Conservation (phyloP, 2,797 vertebrate genomes). For the Anguilla anguilla region DNA sequence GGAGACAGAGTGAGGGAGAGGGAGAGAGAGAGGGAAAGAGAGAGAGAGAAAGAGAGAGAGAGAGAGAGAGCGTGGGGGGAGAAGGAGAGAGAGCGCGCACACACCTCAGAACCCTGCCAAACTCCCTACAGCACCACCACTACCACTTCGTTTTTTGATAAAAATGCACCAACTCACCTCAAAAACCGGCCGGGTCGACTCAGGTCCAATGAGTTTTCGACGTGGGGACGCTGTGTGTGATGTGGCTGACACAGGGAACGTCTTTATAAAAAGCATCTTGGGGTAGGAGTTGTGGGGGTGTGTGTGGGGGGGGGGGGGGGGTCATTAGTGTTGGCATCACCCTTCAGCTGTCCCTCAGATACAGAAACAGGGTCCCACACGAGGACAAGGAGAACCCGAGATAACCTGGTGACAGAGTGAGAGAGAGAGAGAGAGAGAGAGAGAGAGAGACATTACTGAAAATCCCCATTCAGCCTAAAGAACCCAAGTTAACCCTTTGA, state of each 20-base stretch:
- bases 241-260: not conserved
- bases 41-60: too few species aligned
- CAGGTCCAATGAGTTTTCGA: not conserved
- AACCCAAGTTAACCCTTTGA: not conserved
- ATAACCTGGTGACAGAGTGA: slow-evolving; percentile 53
- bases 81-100: too few species aligned
- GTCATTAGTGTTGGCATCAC: slow-evolving; percentile 30
- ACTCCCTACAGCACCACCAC: too few species aligned
- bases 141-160: too few species aligned
- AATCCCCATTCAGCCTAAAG: not conserved
- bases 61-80: too few species aligned
- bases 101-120: too few species aligned
- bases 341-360: slow-evolving; percentile 11
- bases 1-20: too few species aligned
- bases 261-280: slow-evolving; percentile 19
- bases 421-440: slow-evolving; percentile 19
- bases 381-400: not conserved
- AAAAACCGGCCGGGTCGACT: slow-evolving; percentile 26
- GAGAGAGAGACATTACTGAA: slow-evolving; percentile 26
- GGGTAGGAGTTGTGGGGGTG: not conserved
- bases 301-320: too few species aligned
- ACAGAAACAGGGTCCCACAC: not conserved
- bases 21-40: too few species aligned
- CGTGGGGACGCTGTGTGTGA: not conserved
- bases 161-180: not conserved